Evolutionary conservation across 2,113 vertebrate species (phyloP), one percentile per base, ranked within the genome.

Genomic region (Dolichallabes microphthalmus): DNA sequence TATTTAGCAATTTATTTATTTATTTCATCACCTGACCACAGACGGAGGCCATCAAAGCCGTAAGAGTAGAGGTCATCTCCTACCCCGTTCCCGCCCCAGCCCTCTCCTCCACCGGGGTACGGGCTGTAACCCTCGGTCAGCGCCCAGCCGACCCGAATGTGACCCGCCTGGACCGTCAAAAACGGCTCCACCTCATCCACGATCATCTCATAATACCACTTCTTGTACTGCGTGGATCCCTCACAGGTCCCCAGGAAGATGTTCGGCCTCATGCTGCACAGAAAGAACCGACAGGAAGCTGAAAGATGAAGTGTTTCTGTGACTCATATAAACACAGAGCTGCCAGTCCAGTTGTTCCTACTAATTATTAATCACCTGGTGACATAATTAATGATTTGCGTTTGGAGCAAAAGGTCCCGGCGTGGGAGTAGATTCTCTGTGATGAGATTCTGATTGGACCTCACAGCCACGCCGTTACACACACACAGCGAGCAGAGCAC

Each of bases 381-480:
- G 45, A 96, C 96, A 82, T 97, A 96, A 89, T 97, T 98, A 90
- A 98, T 96, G 81, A 97, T 95, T 91, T 94, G 95, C 39, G 96
- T 97, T 91, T 98, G 97, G 87, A 98, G 94, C 9, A 98, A 93
- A 14, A 98, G 95, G 87, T 98, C 97, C 0, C 97, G 94, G 25
- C 96, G 95, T 0, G 97, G 97, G 75, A 98, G 95, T 57, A 98
- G 93, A 90, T 98, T 98, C 93, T 98, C 97, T 3, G 97, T 97
- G 92, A 98, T 98, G 88, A 98, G 96, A 83, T 97, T 97, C 92
- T 98, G 97, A 92, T 98, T 98, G 88, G 97, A 97, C 84, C 97
- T 95, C 0, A 98, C 97, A 1, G 97, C 97, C 55, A 98, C 97
- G 0, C 97, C 97, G 19, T 98, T 98, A 89, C 97, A 98, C 81